phyloP scores from a whole-genome alignment of 2,888 invertebrate genomes.

The Scaptodrosophila latifasciaeformis region DNA sequence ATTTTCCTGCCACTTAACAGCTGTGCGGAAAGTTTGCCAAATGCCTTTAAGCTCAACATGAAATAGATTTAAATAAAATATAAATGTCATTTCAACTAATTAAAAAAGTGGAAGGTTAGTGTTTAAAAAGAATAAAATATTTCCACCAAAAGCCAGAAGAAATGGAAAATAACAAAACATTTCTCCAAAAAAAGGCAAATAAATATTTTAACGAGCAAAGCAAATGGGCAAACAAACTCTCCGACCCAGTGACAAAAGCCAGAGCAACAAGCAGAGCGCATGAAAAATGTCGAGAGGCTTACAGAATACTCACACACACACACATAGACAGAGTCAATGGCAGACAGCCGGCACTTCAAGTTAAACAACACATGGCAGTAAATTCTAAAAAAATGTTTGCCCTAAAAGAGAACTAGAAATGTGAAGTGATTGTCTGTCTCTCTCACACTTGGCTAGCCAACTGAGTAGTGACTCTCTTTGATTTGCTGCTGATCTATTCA shows the following conservation, averaged over 20 bases:
- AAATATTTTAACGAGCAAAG: neutral
- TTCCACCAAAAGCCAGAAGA: neutral
- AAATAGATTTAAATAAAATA: slow-evolving; percentile 26
- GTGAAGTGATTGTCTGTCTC: no score
- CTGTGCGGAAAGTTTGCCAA: slow-evolving; percentile 23
- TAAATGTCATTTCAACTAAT: slow-evolving; percentile 40
- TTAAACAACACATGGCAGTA: slow-evolving; percentile 38
- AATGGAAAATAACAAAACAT: slow-evolving; percentile 33
- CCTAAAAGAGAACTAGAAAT: no score
- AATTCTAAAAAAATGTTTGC: no score
- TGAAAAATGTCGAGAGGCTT: neutral
- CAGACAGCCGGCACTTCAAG: slow-evolving; percentile 21
- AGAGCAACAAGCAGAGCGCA: slow-evolving; percentile 5
- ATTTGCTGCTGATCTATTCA: no score
- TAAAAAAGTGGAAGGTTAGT: slow-evolving; percentile 24
- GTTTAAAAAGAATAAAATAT: slow-evolving; percentile 12
- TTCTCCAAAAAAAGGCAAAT: slow-evolving; percentile 30
- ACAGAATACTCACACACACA: neutral
- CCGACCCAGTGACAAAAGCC: slow-evolving; percentile 7
- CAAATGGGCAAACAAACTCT: slow-evolving; percentile 25
- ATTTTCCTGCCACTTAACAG: slow-evolving; percentile 3
- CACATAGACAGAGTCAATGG: neutral
- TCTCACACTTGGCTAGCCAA: no score
- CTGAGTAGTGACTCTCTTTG: no score
- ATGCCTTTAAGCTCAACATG: slow-evolving; percentile 16